These are phyloP conservation scores for Ceyx cyanopectus DNA, from an alignment of 2,113 vertebrate genomes.

Conservation along the genomic window DNA sequence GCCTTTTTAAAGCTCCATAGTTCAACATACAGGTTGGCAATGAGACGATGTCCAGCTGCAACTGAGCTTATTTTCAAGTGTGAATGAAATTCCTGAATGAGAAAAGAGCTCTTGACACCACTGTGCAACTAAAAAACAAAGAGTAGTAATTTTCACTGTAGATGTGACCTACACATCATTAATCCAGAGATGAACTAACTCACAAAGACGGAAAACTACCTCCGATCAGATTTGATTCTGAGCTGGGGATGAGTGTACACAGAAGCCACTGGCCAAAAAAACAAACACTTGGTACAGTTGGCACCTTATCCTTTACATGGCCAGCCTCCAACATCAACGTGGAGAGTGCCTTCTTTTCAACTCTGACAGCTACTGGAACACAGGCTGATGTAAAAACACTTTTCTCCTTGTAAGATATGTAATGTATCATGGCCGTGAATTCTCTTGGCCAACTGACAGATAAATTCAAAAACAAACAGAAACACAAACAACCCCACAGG, in stretches of 20 bases:
- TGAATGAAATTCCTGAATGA: not conserved
- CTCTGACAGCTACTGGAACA: constrained; percentile 20
- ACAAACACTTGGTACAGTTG: constrained; percentile 29
- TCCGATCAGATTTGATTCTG: constrained; percentile 4
- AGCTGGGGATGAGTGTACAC: constrained; percentile 28
- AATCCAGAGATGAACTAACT: not conserved
- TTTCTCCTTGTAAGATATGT: constrained; percentile 3
- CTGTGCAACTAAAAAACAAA: not conserved
- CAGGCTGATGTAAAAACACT: not conserved
- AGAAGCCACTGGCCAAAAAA: constrained; percentile 50
- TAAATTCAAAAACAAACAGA: not conserved
- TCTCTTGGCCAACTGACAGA: not conserved
- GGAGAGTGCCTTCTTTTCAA: constrained; percentile 38
- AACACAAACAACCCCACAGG: not conserved
- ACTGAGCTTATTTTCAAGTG: not conserved
- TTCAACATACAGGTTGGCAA: not conserved
- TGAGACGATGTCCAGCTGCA: not conserved
- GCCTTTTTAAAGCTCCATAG: not conserved
- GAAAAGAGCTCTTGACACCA: not conserved
- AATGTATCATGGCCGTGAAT: not conserved
- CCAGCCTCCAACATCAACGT: constrained; percentile 45
- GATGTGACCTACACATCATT: not conserved
- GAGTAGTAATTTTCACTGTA: not conserved
- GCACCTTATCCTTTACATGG: constrained; percentile 27
- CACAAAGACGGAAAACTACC: constrained; percentile 32